Percentiles rank a stretch among this genome's conserved stretches.
Evolutionary conservation across 2,113 vertebrate species (phyloP).

Genomic region (Rhinichthys klamathensis): DNA sequence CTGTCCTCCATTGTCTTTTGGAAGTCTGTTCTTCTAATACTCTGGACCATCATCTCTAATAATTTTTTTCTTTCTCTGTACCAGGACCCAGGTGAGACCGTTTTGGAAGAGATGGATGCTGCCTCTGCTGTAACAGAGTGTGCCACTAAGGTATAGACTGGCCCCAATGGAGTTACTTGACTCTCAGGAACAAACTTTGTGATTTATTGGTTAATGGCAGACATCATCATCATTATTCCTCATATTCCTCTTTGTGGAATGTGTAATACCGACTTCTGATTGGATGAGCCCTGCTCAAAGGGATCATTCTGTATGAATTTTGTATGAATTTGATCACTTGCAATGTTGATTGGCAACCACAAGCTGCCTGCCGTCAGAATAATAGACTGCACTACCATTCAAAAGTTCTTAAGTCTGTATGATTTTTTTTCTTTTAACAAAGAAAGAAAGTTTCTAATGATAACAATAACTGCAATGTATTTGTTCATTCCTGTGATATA

Average conservation of each 20-base stretch:
- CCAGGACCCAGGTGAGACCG: slow-evolving; percentile 45
- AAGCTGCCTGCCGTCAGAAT: not conserved
- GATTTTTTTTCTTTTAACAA: not conserved
- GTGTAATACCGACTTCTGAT: not conserved
- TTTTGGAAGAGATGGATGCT: not conserved
- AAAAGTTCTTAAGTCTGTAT: not conserved
- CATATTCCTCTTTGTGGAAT: not conserved
- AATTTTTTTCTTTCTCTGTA: not conserved
- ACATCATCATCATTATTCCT: not conserved
- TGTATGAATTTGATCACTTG: not conserved
- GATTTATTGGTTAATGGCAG: not conserved
- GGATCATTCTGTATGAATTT: not conserved
- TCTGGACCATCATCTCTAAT: not conserved
- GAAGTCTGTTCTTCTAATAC: slow-evolving; percentile 14
- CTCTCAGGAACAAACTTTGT: too few relatives aligned
- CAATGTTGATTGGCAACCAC: not conserved
- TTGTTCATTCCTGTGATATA: not conserved
- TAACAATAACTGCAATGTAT: not conserved
- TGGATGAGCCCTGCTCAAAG: not conserved
- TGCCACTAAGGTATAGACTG: slow-evolving; percentile 43
- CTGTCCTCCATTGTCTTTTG: not conserved
- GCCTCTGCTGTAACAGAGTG: not conserved
- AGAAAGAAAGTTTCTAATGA: not conserved
- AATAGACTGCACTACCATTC: not conserved
- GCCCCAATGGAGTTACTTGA: not conserved